Conservation (phyloP, 2,888 invertebrate species). For the Philhelius pedissequus region DNA sequence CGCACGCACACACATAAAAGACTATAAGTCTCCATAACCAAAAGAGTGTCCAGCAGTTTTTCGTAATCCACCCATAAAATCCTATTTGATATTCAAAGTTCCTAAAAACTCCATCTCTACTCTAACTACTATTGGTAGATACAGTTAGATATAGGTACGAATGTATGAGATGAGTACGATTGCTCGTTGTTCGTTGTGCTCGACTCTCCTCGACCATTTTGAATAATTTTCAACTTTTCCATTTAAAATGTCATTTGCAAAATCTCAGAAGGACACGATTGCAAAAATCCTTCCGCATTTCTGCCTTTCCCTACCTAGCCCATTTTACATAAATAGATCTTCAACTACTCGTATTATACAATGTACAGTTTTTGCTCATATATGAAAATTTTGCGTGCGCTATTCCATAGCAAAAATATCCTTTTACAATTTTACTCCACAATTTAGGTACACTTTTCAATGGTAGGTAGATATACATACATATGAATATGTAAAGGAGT, state of each 20-base stretch:
- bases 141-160: not conserved
- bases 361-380: not conserved
- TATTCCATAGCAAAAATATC: slow-evolving; percentile 36
- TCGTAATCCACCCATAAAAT: slow-evolving; percentile 40
- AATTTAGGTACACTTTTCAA: slow-evolving; percentile 52
- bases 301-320: not conserved
- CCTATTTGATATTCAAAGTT: slow-evolving; percentile 63
- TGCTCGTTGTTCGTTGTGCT: too few species aligned
- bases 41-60: slow-evolving; percentile 5
- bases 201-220: slow-evolving; percentile 60
- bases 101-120: slow-evolving; percentile 18
- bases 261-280: slow-evolving; percentile 58
- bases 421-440: slow-evolving; percentile 25
- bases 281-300: slow-evolving; percentile 59
- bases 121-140: not conserved
- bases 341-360: too few species aligned
- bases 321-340: not conserved
- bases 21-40: not conserved
- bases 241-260: slow-evolving; percentile 68
- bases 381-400: slow-evolving; percentile 17
- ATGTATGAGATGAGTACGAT: not conserved
- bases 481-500: too few species aligned
- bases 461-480: not conserved
- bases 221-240: slow-evolving; percentile 68
- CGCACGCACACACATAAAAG: not conserved